Percentiles rank a stretch among this genome's conserved stretches.
These are phyloP conservation scores for Xyrichtys novacula DNA, from an alignment of 2,797 vertebrate genomes.

Conservation along the genomic window DNA sequence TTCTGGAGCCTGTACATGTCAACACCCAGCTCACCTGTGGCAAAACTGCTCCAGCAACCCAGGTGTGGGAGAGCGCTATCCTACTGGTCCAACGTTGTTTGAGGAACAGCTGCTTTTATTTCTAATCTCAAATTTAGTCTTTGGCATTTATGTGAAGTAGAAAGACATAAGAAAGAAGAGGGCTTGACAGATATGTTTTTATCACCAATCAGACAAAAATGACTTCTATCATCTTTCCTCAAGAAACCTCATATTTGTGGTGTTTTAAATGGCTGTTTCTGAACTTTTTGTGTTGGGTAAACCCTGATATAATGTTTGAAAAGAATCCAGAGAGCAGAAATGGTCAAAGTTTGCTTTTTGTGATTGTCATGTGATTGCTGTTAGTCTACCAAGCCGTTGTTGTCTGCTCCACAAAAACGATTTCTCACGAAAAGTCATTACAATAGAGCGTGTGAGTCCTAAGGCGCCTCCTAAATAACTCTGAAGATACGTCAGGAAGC, in stretches of 20 bases:
- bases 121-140: not conserved
- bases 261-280: too few species aligned
- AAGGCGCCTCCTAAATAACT: constrained; percentile 45
- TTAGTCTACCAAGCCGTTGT: constrained; percentile 46
- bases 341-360: constrained; percentile 5
- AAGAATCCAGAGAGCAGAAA: constrained; percentile 2
- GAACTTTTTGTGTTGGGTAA: too few species aligned
- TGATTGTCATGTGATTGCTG: constrained; percentile 43
- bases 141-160: not conserved
- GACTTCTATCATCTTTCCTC: too few species aligned
- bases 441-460: constrained; percentile 30
- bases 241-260: too few species aligned
- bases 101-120: not conserved
- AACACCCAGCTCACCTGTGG: constrained; percentile 85
- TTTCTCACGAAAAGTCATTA: constrained; percentile 54
- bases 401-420: constrained; percentile 45
- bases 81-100: constrained; percentile 33
- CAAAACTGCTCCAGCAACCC: constrained; percentile 79
- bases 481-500: constrained; percentile 39
- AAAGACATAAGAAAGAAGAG: not conserved
- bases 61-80: constrained; percentile 68
- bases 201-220: too few species aligned
- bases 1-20: constrained; percentile 86
- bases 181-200: too few species aligned
- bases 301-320: constrained; percentile 10